phyloP scores from a whole-genome alignment of 2,888 invertebrate genomes.

The Drosophila putrida region DNA sequence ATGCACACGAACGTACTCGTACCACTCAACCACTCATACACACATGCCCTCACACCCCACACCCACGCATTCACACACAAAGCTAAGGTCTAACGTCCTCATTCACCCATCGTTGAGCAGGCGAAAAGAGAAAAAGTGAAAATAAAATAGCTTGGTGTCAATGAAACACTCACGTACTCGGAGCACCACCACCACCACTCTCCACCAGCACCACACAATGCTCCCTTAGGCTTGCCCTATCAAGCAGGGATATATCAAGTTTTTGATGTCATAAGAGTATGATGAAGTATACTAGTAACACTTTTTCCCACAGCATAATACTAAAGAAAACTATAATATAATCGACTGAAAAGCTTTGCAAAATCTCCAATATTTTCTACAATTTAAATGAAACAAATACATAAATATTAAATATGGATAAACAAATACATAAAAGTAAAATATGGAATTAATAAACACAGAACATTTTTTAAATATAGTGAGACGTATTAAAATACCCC shows the following conservation, averaged over 20 bases:
- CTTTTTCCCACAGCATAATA: too few species aligned
- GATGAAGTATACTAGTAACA: neutral
- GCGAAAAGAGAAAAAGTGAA: conserved; percentile 32
- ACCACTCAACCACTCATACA: conserved; percentile 30
- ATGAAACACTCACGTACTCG: conserved; percentile 53
- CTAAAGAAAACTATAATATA: too few species aligned
- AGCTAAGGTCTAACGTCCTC: conserved; percentile 49
- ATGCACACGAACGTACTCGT: conserved; percentile 63
- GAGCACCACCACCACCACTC: neutral
- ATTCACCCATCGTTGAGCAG: conserved; percentile 43
- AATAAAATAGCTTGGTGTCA: conserved; percentile 62
- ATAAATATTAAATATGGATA: too few species aligned
- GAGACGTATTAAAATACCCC: too few species aligned
- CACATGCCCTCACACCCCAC: conserved; percentile 5
- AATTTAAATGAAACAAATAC: neutral
- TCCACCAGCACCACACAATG: conserved; percentile 12
- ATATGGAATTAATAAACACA: neutral
- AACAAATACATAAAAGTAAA: too few species aligned
- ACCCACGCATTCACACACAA: conserved; percentile 21
- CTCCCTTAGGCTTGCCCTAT: conserved; percentile 42
- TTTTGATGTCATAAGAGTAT: conserved; percentile 51
- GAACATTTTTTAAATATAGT: too few species aligned
- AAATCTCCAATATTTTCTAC: too few species aligned
- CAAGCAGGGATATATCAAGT: conserved; percentile 49
- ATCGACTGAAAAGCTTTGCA: neutral